These are phyloP conservation scores for Ophiothrix spiculata DNA, from an alignment of 35 echinoderm and acorn worm species.

Conservation along the genomic window DNA sequence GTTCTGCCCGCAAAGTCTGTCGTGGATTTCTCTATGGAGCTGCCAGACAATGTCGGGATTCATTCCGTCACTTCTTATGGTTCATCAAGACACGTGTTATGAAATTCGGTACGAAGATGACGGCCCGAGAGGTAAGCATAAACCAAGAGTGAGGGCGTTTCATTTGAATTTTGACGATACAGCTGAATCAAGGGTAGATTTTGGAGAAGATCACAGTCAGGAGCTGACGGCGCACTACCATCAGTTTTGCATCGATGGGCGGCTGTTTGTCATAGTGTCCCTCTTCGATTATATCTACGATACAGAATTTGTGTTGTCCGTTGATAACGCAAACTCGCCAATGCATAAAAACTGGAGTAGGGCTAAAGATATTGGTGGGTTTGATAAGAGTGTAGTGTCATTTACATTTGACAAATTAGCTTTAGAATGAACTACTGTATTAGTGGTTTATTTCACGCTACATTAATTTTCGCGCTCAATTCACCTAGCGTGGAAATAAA, in stretches of 20 bases:
- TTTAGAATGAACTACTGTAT: neutral
- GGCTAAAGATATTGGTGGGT: neutral
- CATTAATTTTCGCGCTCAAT: too few relatives aligned
- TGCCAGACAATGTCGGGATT: neutral
- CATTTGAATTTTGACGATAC: neutral
- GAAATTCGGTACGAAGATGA: neutral
- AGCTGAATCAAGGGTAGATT: neutral
- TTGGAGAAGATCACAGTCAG: neutral
- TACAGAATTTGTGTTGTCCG: neutral
- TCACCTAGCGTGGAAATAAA: too few relatives aligned
- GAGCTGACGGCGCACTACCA: neutral
- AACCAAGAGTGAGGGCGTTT: neutral
- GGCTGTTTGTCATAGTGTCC: neutral
- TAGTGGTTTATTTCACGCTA: too few relatives aligned
- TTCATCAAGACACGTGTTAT: neutral
- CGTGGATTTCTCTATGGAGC: neutral
- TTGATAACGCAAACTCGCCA: neutral
- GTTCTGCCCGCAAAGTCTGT: neutral
- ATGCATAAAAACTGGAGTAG: neutral
- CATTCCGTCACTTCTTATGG: neutral
- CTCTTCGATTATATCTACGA: neutral
- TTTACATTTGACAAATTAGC: neutral
- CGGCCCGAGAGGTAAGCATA: neutral
- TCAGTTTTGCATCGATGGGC: neutral
- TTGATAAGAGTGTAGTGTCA: neutral